These are phyloP conservation scores for Drosophila guanche DNA, from an alignment of 1,140 invertebrate genomes.

Conservation along the genomic window DNA sequence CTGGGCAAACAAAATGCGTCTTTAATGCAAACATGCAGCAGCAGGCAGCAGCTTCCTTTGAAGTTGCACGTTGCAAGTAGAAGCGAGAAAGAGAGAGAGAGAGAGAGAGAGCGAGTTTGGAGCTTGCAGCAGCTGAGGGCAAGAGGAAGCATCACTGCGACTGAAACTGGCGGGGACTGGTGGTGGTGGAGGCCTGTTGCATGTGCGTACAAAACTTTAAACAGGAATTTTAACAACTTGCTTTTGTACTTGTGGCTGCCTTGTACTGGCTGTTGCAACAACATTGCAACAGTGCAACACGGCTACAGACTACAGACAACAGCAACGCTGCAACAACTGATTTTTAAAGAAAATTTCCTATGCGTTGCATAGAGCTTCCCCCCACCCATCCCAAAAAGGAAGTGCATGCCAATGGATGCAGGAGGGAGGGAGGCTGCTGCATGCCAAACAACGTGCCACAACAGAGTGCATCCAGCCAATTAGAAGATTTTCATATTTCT, in stretches of 20 bases:
- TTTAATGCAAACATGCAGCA: constrained; percentile 80
- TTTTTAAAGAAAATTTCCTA: constrained; percentile 81
- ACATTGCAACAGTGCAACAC: constrained; percentile 37
- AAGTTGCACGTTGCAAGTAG: constrained; percentile 32
- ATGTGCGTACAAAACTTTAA: constrained; percentile 82
- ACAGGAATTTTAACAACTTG: constrained; percentile 82
- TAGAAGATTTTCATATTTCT: constrained; percentile 75
- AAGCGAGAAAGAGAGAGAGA: neutral
- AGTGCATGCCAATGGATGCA: constrained; percentile 61
- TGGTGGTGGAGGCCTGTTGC: constrained; percentile 45
- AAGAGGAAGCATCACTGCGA: constrained; percentile 1
- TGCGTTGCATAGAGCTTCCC: constrained; percentile 49
- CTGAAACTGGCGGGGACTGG: neutral
- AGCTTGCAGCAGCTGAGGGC: constrained; percentile 5
- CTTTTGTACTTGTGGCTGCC: constrained; percentile 71
- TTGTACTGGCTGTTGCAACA: constrained; percentile 62
- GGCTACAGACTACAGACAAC: constrained; percentile 56
- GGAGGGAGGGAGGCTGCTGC: constrained; percentile 23
- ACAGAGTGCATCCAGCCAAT: constrained; percentile 58
- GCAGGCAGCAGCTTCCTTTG: constrained; percentile 68
- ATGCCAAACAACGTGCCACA: constrained; percentile 77
- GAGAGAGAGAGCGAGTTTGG: constrained; percentile 5
- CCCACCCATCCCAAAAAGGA: constrained; percentile 64
- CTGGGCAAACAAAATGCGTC: constrained; percentile 79
- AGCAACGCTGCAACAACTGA: constrained; percentile 64